Percentiles rank a stretch among this genome's conserved stretches.
Evolutionary conservation across 2,113 vertebrate species (phyloP).

Genomic region (Epinephelus cyanopodus): DNA sequence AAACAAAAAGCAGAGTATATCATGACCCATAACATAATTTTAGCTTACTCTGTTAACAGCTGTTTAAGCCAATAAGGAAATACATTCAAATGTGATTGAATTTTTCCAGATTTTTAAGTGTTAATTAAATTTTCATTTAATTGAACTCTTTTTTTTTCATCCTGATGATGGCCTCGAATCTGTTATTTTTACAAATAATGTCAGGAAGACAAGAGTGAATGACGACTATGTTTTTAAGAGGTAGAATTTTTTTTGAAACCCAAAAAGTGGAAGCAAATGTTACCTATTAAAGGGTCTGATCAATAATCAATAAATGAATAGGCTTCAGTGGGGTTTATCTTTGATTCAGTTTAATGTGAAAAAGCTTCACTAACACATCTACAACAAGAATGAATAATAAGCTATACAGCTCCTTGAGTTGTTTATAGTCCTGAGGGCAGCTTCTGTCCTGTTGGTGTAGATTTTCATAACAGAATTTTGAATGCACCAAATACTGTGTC

Average conservation of each 20-base stretch:
- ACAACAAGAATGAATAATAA: background rate
- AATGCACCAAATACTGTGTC: background rate
- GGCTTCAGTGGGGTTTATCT: background rate
- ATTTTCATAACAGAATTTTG: background rate
- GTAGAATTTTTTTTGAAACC: background rate
- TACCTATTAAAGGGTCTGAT: background rate
- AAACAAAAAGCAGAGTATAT: background rate
- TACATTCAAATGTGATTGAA: background rate
- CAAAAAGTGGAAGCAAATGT: background rate
- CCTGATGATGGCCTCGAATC: background rate
- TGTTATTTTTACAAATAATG: background rate
- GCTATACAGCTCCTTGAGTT: background rate
- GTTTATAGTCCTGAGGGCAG: background rate
- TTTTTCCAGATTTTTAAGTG: background rate
- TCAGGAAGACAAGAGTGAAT: background rate
- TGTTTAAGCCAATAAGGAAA: background rate
- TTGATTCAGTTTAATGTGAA: background rate
- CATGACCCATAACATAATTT: background rate
- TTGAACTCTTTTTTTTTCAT: background rate
- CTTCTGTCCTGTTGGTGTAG: background rate
- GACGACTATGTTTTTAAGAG: background rate
- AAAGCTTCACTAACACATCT: background rate
- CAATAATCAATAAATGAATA: background rate
- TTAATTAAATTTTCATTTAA: background rate
- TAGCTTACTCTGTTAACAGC: background rate